Evolutionary conservation across 2,888 invertebrate species (phyloP), one percentile per base, ranked within the genome.

Genomic region (Apantesis nais): DNA sequence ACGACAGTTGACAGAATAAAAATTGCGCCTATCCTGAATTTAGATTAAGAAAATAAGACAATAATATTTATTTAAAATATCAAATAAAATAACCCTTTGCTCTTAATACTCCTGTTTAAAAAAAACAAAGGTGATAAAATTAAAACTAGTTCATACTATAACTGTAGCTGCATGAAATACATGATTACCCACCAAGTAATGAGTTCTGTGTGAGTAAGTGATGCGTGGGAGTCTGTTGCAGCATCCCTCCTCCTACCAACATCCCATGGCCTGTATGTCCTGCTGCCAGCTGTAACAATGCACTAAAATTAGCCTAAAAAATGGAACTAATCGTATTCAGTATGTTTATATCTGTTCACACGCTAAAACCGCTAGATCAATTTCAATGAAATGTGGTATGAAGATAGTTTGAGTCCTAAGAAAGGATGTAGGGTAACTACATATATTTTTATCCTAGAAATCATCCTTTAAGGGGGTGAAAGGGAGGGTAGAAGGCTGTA

Each of bases 211-310:
- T 89, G 11, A 95, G 87, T 39, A 91, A 87, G 81, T 92, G 95
- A 83, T 91, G 95, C 41, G 95, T 88, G 52, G 93, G 90, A 68
- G 93, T 91, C 84, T 96, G 91, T 85, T 96, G 92, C 65, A 94
- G 82, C 16, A 92, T 89, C 0, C 94, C 92, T 0, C 93, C 91
- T 8, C 95, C 89, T 29, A 95, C 90, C 71, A 95, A 82, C 72
- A 95, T 83, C 0, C 93, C 90, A 66, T 94, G 94, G 0, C 91
- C 91, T 0, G 92, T 87, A 80, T 93, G 93, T 2, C 91, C 88
- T 1, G 92, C 88, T 8, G 92, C 90, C 74, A 93, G 77, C 93
- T 93, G 86, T 7, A 74, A 73, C 44, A 72, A 73, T 22, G 39
- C 25, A 55, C 12, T 25, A 2, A 25, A 41, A 16, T 41, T 44